Evolutionary conservation across 2,888 invertebrate genomes (phyloP).

Genomic region (Chrysolina oricalcia): DNA sequence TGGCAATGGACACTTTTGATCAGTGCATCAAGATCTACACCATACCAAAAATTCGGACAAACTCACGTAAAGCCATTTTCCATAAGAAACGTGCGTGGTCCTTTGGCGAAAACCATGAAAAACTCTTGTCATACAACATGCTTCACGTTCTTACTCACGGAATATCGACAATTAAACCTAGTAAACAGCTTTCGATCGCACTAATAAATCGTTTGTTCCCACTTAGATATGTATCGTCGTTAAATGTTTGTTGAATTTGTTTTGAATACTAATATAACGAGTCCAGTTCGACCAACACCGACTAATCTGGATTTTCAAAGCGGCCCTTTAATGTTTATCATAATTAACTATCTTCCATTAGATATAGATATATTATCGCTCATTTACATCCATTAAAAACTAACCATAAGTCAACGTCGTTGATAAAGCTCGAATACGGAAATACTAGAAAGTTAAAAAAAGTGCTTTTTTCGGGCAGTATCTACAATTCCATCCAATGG

Average conservation of each 20-base stretch:
- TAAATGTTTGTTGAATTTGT: slow-evolving; percentile 33
- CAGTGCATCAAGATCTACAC: too few relatives aligned
- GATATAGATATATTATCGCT: slow-evolving; percentile 19
- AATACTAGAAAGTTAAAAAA: not conserved
- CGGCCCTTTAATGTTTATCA: slow-evolving; percentile 34
- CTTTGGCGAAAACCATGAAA: not conserved
- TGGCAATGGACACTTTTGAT: too few relatives aligned
- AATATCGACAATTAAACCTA: slow-evolving; percentile 20
- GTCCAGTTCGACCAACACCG: slow-evolving; percentile 33
- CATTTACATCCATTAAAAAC: slow-evolving; percentile 18
- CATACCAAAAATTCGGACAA: too few relatives aligned
- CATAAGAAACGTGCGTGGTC: too few relatives aligned
- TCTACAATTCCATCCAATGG: not conserved
- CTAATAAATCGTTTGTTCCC: slow-evolving; percentile 21
- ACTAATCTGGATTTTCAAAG: slow-evolving; percentile 38
- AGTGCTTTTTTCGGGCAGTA: not conserved
- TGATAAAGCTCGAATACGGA: not conserved
- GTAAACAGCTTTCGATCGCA: slow-evolving; percentile 20
- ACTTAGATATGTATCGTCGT: slow-evolving; percentile 24
- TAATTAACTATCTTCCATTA: slow-evolving; percentile 15
- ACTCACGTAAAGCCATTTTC: too few relatives aligned
- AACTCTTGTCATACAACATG: slow-evolving; percentile 2
- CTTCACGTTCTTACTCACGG: not conserved
- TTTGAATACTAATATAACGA: slow-evolving; percentile 39
- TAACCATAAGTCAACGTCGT: not conserved